Evolutionary conservation across 30 jellyfish, hydroid and myxozoan species (phyloP).

Genomic region (Aurelia sp.): DNA sequence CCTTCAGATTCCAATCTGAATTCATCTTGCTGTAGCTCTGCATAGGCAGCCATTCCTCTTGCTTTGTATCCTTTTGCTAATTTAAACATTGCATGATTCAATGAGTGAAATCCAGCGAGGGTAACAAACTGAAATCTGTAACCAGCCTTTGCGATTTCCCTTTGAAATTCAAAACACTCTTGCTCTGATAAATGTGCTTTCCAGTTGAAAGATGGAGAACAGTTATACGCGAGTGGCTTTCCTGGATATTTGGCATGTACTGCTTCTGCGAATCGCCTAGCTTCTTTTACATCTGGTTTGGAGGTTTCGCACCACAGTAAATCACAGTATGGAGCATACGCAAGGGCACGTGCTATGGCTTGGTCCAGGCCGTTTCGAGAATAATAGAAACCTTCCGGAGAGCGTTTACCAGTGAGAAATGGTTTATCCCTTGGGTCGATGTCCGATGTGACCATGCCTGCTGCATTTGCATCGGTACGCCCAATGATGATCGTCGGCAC

Average conservation of each 20-base stretch:
- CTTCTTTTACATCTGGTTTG: constrained; percentile 81
- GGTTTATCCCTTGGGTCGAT: constrained; percentile 82
- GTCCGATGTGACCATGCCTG: constrained; percentile 90
- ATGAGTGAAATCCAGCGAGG: constrained; percentile 95
- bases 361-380: constrained; percentile 81
- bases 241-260: constrained; percentile 91
- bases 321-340: constrained; percentile 96
- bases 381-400: constrained; percentile 91
- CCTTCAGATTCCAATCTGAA: constrained; percentile 80
- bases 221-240: constrained; percentile 94
- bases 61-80: constrained; percentile 77
- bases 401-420: constrained; percentile 92
- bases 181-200: constrained; percentile 77
- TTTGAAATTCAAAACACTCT: constrained; percentile 79
- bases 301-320: constrained; percentile 93
- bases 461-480: constrained; percentile 98
- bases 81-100: constrained; percentile 95
- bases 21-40: constrained; percentile 86
- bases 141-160: constrained; percentile 92
- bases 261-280: constrained; percentile 80
- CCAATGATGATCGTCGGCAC: constrained; percentile 85
- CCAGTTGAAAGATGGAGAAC: constrained; percentile 99
- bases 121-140: constrained; percentile 94
- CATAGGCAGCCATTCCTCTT: constrained; percentile 95
- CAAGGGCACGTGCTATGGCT: constrained; percentile 82